Evolutionary conservation across 2,113 vertebrate species (phyloP), one percentile per base, ranked within the genome.

Genomic region (Phylloscopus trochilus): DNA sequence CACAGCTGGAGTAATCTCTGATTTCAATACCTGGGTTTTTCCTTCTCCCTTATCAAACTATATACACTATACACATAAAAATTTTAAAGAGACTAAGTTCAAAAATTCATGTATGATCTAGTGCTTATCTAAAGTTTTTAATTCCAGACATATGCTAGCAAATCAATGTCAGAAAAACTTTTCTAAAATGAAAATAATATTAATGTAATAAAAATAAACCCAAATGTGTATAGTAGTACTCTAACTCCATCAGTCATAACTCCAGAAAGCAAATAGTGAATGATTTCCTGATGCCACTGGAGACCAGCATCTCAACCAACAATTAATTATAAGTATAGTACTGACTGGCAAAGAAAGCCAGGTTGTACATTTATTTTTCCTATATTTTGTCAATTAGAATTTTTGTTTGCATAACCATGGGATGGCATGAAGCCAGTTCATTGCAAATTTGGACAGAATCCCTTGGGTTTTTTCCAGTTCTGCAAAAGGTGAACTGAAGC

Each of bases 221-320:
- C n/a, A 89, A 75, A 66, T 69, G 15, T 79, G 15, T 68, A 23
- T n/a, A 67, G 79, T 27, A 88, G 7, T 17, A 55, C 10, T 74
- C 30, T 67, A 59, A 39, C 23, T 67, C 67, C 35, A 75, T 75
- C 63, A 88, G 35, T 94, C 52, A 86, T 64, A 86, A 90, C 82
- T 90, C 52, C 72, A 30, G 47, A 96, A 92, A 86, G 52, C 18
- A 94, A 95, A 93, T 86, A 95, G 59, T 58, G 31, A 91, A 76
- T 70, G 27, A 83, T 88, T 88, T 91, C 83, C 74, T 80, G 52
- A 81, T 93, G 37, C 46, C 64, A 92, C 39, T 78, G 79, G 64
- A 93, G 35, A 83, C 35, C 30, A 92, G 92, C 90, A 83, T 59
- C 47, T 89, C 76, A 83, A 52, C 16, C 6, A 6, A 15, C 46